These are phyloP conservation scores for Selene dorsalis DNA, from an alignment of 2,797 vertebrate genomes.

Conservation along the genomic window DNA sequence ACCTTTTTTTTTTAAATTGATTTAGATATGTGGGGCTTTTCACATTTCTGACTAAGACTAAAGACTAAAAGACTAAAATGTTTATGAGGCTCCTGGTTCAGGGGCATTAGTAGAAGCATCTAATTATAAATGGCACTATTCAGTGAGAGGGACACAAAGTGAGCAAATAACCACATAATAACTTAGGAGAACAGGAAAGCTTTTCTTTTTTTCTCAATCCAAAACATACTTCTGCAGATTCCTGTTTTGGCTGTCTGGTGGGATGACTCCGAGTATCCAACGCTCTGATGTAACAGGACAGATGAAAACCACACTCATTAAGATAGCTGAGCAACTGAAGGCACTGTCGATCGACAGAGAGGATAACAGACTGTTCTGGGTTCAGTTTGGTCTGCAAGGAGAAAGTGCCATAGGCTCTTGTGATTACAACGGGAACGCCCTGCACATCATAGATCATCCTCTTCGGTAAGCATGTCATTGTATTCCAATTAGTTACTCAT, in stretches of 20 bases:
- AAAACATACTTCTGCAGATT: conserved; percentile 80
- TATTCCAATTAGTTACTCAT: not conserved
- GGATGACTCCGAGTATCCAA: conserved; percentile 82
- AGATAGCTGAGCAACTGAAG: conserved; percentile 77
- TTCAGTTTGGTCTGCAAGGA: conserved; percentile 78
- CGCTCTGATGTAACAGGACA: conserved; percentile 77
- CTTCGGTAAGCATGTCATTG: conserved; percentile 76
- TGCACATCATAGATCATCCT: conserved; percentile 81
- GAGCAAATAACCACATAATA: not conserved
- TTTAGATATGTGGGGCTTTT: not conserved
- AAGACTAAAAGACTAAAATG: too few relatives aligned
- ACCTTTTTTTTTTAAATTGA: not conserved
- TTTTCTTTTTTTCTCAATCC: not conserved
- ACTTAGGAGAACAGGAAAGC: not conserved
- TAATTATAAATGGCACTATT: not conserved
- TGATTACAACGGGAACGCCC: conserved; percentile 85
- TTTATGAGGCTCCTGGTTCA: not conserved
- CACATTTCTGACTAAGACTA: conserved; percentile 19
- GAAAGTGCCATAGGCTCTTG: conserved; percentile 86
- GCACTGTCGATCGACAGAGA: conserved; percentile 84
- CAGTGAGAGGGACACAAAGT: not conserved
- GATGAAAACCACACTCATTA: conserved; percentile 78
- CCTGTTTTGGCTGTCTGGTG: conserved; percentile 91
- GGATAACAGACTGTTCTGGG: conserved; percentile 90
- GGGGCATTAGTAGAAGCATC: not conserved